Conservation (phyloP, 2,797 vertebrate species). For the Poecile montanus region DNA sequence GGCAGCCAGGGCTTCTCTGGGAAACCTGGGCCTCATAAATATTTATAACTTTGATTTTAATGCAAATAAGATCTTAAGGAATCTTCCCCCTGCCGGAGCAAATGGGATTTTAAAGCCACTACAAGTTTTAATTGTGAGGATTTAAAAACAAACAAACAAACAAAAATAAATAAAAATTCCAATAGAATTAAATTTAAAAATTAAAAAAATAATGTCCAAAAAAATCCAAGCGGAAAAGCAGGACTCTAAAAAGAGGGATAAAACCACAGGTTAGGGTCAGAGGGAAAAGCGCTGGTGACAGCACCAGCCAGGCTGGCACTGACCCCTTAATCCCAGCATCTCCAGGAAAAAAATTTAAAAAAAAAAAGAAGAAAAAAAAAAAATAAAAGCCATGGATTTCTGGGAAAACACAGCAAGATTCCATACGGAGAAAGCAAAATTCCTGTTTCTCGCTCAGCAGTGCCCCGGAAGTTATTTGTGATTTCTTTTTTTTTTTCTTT, state of each 20-base stretch:
- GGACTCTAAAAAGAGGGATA: neutral
- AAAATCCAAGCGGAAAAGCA: neutral
- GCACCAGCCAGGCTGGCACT: neutral
- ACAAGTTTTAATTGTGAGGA: neutral
- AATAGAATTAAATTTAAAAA: neutral
- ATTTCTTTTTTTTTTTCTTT: too few relatives aligned
- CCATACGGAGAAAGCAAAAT: rapidly evolving
- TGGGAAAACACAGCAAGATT: neutral
- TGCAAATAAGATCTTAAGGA: neutral
- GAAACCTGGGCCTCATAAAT: neutral
- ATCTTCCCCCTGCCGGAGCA: rapidly evolving
- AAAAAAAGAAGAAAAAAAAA: too few relatives aligned
- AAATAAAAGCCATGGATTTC: neutral
- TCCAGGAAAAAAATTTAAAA: rapidly evolving
- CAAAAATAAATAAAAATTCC: neutral
- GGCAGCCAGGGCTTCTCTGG: neutral
- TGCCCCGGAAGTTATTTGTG: neutral
- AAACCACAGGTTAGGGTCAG: neutral
- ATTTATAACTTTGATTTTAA: neutral
- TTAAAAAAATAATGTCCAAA: rapidly evolving
- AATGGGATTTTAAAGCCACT: neutral
- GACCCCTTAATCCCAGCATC: neutral
- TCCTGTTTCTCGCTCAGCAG: rapidly evolving
- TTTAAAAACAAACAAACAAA: neutral
- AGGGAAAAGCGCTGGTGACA: rapidly evolving